A percentile compares a stretch with the other conserved stretches of the same genome.
Conservation (phyloP, 2,113 vertebrate genomes). For the Megaceryle maxima region DNA sequence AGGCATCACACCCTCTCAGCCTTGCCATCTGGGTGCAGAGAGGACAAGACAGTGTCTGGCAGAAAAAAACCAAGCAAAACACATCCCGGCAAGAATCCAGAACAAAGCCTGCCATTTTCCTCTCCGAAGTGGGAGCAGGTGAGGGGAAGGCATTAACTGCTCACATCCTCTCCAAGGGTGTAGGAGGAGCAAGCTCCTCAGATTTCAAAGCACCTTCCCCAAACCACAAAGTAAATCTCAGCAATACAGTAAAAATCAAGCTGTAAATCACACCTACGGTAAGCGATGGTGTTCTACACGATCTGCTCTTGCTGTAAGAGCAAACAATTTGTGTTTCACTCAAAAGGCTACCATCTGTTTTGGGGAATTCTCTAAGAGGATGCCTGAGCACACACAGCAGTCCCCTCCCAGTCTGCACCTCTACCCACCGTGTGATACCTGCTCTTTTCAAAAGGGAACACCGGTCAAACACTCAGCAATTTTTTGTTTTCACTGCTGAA, state of each 20-base stretch:
- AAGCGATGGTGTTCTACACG: not conserved
- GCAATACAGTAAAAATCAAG: not conserved
- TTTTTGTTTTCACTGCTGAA: not conserved
- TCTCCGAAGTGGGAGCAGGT: not conserved
- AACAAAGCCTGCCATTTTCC: not conserved
- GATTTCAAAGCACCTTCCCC: constrained; percentile 14
- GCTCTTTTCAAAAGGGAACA: not conserved
- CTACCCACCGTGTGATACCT: rapidly evolving
- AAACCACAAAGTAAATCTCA: not conserved
- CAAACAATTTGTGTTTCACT: not conserved
- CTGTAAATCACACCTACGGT: not conserved
- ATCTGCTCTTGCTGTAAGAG: not conserved
- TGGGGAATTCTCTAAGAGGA: not conserved
- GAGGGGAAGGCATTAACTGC: not conserved
- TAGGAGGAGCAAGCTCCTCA: not conserved
- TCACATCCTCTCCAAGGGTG: not conserved
- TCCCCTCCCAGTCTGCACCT: not conserved
- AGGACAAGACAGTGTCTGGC: not conserved
- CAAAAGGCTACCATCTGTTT: not conserved
- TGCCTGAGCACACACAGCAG: not conserved
- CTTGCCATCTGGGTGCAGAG: not conserved
- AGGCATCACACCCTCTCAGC: not conserved
- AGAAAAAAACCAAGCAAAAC: constrained; percentile 12
- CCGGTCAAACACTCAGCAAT: not conserved
- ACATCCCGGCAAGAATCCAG: not conserved